phyloP scores from a whole-genome alignment of 2,888 invertebrate genomes.

The Prosopocoilus inquinatus region DNA sequence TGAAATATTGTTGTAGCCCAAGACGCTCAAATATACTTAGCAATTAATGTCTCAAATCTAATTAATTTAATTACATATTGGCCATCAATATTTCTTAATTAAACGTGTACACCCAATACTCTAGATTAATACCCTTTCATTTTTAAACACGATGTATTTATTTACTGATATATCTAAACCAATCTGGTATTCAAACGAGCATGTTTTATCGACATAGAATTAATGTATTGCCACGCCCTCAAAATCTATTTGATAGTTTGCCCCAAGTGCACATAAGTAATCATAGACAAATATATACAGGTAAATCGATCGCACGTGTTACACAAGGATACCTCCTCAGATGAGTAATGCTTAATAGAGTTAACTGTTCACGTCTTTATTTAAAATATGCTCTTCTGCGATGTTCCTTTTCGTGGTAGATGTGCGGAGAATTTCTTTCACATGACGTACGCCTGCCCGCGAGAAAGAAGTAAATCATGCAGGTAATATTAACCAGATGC shows the following conservation, averaged over 20 bases:
- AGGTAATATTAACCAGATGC: conserved; percentile 9
- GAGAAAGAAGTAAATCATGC: conserved; percentile 15
- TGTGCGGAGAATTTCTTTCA: too few species aligned
- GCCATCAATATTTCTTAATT: conserved; percentile 12
- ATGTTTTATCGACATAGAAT: conserved; percentile 15
- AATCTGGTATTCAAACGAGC: conserved; percentile 13
- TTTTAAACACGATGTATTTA: background rate
- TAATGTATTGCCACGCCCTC: conserved; percentile 19
- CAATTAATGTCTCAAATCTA: conserved; percentile 8
- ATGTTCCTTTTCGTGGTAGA: too few species aligned
- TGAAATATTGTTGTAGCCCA: too few species aligned
- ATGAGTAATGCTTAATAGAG: background rate
- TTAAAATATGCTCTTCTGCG: too few species aligned
- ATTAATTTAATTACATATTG: conserved; percentile 17
- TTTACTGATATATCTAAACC: conserved; percentile 4
- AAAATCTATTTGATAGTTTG: conserved; percentile 19
- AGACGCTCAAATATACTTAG: background rate
- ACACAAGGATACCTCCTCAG: background rate
- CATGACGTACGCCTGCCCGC: too few species aligned
- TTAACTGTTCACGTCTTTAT: background rate
- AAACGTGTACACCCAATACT: conserved; percentile 8
- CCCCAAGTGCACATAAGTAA: conserved; percentile 16
- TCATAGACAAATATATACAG: conserved; percentile 16
- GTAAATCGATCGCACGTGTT: conserved; percentile 17
- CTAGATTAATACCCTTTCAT: conserved; percentile 13